Evolutionary conservation across 2,888 invertebrate species (phyloP).

Genomic region (Torymus texanus): DNA sequence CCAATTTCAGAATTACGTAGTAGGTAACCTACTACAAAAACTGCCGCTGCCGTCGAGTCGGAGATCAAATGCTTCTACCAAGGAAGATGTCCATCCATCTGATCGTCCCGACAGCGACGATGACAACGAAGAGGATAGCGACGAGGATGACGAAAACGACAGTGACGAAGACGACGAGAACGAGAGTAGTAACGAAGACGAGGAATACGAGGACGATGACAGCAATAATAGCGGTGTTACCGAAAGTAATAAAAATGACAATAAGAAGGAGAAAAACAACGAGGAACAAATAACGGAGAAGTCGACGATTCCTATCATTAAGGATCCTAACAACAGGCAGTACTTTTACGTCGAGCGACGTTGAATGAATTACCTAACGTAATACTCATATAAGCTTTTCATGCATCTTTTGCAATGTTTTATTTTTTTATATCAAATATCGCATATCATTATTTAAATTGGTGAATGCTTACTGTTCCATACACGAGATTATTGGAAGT

Average conservation of each 20-base stretch:
- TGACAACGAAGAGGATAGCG: constrained; percentile 32
- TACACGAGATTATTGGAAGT: constrained; percentile 1
- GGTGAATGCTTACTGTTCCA: background rate
- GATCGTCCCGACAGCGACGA: constrained; percentile 10
- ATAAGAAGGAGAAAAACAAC: constrained; percentile 7
- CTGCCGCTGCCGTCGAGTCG: constrained; percentile 24
- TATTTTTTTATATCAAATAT: constrained; percentile 34
- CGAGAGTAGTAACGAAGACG: constrained; percentile 30
- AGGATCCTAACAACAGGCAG: constrained; percentile 60
- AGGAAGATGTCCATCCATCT: constrained; percentile 1
- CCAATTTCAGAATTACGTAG: constrained; percentile 59
- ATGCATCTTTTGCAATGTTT: constrained; percentile 9
- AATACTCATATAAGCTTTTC: constrained; percentile 23
- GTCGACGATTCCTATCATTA: constrained; percentile 51
- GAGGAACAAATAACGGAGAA: constrained; percentile 13
- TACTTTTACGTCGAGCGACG: constrained; percentile 63
- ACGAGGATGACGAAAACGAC: constrained; percentile 30
- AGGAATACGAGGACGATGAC: constrained; percentile 24
- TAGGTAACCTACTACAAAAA: constrained; percentile 57
- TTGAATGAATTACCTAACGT: constrained; percentile 27
- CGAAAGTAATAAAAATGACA: background rate
- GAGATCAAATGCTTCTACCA: background rate
- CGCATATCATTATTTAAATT: constrained; percentile 24
- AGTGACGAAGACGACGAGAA: constrained; percentile 30
- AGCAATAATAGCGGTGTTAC: background rate